Conservation (phyloP, 2,113 vertebrate genomes). For the Pelmatolapia mariae region DNA sequence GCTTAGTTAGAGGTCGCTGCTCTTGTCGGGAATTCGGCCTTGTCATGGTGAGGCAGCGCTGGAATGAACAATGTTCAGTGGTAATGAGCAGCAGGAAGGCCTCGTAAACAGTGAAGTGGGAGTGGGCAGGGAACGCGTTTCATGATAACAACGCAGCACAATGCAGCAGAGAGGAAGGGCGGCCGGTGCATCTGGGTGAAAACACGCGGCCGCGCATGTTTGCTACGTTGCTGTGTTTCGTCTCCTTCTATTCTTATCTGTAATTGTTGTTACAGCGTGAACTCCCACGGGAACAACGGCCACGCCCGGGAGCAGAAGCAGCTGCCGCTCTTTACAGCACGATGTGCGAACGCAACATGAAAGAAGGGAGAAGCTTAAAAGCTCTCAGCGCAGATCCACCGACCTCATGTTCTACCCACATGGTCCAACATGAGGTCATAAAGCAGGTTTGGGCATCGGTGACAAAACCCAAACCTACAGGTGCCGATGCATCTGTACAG, state of each 20-base stretch:
- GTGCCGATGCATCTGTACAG: accelerated
- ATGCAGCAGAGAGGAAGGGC: background rate
- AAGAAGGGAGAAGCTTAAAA: accelerated
- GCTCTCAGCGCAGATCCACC: background rate
- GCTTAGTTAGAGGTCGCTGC: background rate
- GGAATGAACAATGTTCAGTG: background rate
- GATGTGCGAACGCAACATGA: background rate
- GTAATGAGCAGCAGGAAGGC: slow-evolving; percentile 9
- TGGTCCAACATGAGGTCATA: accelerated
- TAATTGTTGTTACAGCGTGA: background rate
- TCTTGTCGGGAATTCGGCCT: background rate
- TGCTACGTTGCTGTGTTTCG: background rate
- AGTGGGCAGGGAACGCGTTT: background rate
- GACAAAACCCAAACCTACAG: background rate
- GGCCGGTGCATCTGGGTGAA: accelerated
- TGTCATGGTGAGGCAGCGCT: background rate
- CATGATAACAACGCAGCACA: background rate
- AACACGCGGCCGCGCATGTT: background rate
- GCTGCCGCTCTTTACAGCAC: background rate
- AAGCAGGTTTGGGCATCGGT: background rate
- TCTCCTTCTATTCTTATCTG: background rate
- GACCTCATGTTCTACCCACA: background rate
- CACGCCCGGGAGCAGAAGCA: background rate
- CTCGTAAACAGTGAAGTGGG: background rate
- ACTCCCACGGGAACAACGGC: background rate